Base-by-base conservation (phyloP, 2,888 invertebrate species). In the Sarcophaga rosellei region DNA sequence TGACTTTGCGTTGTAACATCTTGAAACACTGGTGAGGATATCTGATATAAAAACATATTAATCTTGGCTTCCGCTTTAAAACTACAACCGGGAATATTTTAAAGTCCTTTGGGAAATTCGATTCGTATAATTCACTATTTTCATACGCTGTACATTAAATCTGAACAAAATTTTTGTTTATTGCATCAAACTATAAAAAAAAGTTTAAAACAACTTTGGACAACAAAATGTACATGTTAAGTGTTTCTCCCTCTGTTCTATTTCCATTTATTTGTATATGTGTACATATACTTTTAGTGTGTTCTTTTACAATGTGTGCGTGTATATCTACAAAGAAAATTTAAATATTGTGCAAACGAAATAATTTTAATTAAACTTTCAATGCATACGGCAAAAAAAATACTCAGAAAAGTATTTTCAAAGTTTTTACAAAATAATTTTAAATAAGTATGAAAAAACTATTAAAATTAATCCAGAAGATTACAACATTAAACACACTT, bases 341-440 rank as follows among this genome's bases (percentile, higher is more conserved):
- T 75, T 73, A 73, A 77, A 77, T 78, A 65, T 69, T 85, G 57
- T 66, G 74, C 63, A 85, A 82, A 75, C 66, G 70, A 79, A 85
- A 70, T 81, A 78, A 79, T 80, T 86, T 86, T 86, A 86, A 86
- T 86, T 86, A 86, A 86, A 86, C 72, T 86, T 82, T 76, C 59
- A 79, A 74, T 68, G 61, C 20, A 75, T 44, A 59, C 20, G n/a
- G 20, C 20, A 66, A 77, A 76, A 74, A 77, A 70, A 70, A 44
- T 44, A 45, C 74, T 21, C 68, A 59, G 63, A 47, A 77, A 68
- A 74, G 20, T 53, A 45, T 35, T 81, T 81, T 69, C 23, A 74
- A 78, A 85, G 65, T 85, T 85, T 75, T 73, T 63, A 70, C 57
- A 78, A 79, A 77, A 78, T 69, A 69, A 68, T 63, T 80, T 81